phyloP scores from a whole-genome alignment of 1,140 invertebrate genomes.

The Eciton burchellii region DNA sequence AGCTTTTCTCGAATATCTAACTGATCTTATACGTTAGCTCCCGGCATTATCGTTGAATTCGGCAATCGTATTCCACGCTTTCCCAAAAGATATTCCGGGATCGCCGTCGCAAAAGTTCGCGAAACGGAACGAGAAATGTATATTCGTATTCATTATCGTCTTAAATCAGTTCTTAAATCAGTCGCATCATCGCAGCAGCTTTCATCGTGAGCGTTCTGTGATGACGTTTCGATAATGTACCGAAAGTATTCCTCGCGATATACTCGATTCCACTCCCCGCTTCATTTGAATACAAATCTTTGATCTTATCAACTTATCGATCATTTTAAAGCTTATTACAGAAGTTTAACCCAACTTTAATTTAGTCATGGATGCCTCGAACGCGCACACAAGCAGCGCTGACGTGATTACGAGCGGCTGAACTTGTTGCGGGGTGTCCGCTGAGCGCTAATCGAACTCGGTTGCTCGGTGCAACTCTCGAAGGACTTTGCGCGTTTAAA shows the following conservation, averaged over 20 bases:
- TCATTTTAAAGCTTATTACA: conserved; percentile 37
- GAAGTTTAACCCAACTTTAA: conserved; percentile 37
- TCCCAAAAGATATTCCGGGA: conserved; percentile 13
- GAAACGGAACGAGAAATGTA: neutral
- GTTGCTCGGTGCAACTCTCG: conserved; percentile 10
- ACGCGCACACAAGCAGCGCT: neutral
- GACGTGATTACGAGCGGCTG: neutral
- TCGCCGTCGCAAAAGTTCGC: neutral
- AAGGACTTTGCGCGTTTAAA: neutral
- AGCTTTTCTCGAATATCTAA: conserved; percentile 50
- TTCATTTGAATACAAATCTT: neutral
- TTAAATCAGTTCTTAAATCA: too few relatives aligned
- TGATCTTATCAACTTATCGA: conserved; percentile 20
- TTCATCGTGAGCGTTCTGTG: too few relatives aligned
- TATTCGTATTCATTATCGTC: neutral
- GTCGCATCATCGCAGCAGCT: too few relatives aligned
- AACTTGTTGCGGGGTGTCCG: conserved; percentile 5
- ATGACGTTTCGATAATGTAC: neutral
- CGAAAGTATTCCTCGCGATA: neutral
- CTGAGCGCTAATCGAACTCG: conserved; percentile 15
- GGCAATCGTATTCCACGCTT: conserved; percentile 46
- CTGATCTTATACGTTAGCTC: conserved; percentile 47
- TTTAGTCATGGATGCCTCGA: neutral
- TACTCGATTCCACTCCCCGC: neutral
- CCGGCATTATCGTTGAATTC: conserved; percentile 49